Evolutionary conservation across 2,888 invertebrate genomes (phyloP), one percentile per base, ranked within the genome.

Genomic region (Drosophila infuscata): DNA sequence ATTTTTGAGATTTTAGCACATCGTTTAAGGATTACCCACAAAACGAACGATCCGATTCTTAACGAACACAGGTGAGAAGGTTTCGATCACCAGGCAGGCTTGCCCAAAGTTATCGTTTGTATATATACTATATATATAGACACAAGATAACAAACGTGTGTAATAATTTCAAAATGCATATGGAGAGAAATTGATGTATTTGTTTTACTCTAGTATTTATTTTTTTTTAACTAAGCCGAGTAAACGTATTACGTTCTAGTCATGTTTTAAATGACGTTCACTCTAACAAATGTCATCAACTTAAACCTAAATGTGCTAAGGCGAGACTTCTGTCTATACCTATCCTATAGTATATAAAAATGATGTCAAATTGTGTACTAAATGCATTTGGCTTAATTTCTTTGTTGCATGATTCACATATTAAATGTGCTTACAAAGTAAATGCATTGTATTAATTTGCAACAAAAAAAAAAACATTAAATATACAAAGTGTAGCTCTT

Each of bases 51-150:
- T 53, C 59, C 72, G 83, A 79, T 83, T 79, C 77, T 70, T 61
- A 79, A 84, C 82, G 82, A 84, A 64, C 68, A 76, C 85, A 83
- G 85, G 85, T 83, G 68, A 76, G 82, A 46, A 53, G 7, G 33
- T 36, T 15, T 8, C 30, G 30, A 17, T n/a, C 29, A 25, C 6
- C 36, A 29, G 25, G 63, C 61, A 70, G 46, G 62, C 32, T 17
- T 33, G 46, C 20, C 20, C n/a, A 41, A 73, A 48, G 61, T 59
- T 61, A 64, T 64, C 60, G 35, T 25, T 49, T 33, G 6, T 60
- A 11, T 35, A 46, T n/a, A 30, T 30, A 9, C 11, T 60, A 17
- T 38, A 48, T 32, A 35, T 46, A n/a, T 62, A 32, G 33, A 62
- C 30, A 43, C 25, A 17, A 59, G 76, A 70, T 76, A 64, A 43